Base-by-base conservation (phyloP, 2,113 vertebrate genomes). In the Marmota monax region DNA sequence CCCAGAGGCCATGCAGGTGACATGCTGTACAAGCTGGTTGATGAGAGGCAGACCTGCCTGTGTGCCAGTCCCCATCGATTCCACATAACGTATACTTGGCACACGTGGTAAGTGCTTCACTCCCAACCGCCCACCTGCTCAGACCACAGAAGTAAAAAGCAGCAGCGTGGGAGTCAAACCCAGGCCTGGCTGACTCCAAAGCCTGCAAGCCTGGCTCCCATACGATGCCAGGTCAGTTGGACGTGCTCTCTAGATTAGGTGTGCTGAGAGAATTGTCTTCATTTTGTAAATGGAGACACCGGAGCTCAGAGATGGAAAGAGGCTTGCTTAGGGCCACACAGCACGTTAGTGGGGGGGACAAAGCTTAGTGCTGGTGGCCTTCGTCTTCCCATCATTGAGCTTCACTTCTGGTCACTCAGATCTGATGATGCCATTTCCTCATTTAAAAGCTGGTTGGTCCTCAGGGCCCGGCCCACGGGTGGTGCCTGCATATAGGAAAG, bases 221-320 rank as follows among this genome's bases (percentile, higher is more conserved):
- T 11, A 27, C 2, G 4, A 10, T 10, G 70, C 29, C 45, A 79
- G 61, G 61, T 32, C 32, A 11, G 48, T 22, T 56, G 29, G 23
- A 16, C 0, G 10, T 37, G 10, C 88, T 67, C 27, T 10, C 32
- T 37, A 0, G 22, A 17, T 2, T 10, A 2, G 0, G 2, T 65
- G 13, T n/a, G 34, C 58, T 32, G 7, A 27, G 20, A 90, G 17
- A 80, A 80, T 11, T 10, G 42, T 63, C 88, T n/a, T 67, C 17
- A 2, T 56, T 34, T n/a, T 78, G 29, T 22, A 67, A 42, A 37
- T 1, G 5, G 7, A 23, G 42, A 77, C 42, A 13, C 22, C 9
- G 51, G 51, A 61, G 34, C 32, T 51, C 74, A 48, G 61, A 67
- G 42, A 78, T 20, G 34, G 29, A 58, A 51, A 29, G 74, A 27